Base-by-base conservation (phyloP, 2,113 vertebrate species). In the Platysteira castanea region DNA sequence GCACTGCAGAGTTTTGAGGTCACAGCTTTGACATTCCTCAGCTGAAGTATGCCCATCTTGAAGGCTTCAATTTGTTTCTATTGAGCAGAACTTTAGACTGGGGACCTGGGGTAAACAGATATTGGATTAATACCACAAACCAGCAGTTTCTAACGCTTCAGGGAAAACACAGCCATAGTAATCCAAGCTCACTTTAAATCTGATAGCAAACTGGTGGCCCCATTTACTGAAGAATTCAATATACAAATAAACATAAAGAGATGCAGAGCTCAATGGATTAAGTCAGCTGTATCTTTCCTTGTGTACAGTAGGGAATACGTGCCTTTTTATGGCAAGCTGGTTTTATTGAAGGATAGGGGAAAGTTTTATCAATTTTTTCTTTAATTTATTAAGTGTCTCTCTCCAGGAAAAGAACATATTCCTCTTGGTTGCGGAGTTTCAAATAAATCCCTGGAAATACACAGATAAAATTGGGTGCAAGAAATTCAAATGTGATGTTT, bases 181-280 rank as follows among this genome's bases (percentile, higher is more conserved):
- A 52, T 46, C 27, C 17, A 64, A 88, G 69, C 4, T 90, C 31
- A 70, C 39, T 88, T 91, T 74, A 87, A 87, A 84, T 92, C 53
- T 85, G 31, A 69, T 79, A 64, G 52, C 82, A 69, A 95, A 93
- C 35, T 64, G n/a, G 23, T 79, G 44, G 28, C 60, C 94, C 53
- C 69, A 87, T 94, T 89, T 93, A 75, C 88, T 87, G 77, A 89
- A 95, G 65, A 89, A 80, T 78, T 91, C 44, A 57, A 60, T 64
- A 61, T 77, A n/a, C 93, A 86, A 83, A 91, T 41, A 71, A 26
- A 21, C 41, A 20, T 68, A 39, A 76, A 79, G 44, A 92, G 35
- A 60, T 84, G 47, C 15, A 50, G 68, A 52, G 15, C 57, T 82
- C 75, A 67, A 4, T 64, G 57, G 26, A 82, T 61, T 94, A 65